Evolutionary conservation across 1,140 invertebrate species (phyloP), one percentile per base, ranked within the genome.

Genomic region (Ectropis grisescens): DNA sequence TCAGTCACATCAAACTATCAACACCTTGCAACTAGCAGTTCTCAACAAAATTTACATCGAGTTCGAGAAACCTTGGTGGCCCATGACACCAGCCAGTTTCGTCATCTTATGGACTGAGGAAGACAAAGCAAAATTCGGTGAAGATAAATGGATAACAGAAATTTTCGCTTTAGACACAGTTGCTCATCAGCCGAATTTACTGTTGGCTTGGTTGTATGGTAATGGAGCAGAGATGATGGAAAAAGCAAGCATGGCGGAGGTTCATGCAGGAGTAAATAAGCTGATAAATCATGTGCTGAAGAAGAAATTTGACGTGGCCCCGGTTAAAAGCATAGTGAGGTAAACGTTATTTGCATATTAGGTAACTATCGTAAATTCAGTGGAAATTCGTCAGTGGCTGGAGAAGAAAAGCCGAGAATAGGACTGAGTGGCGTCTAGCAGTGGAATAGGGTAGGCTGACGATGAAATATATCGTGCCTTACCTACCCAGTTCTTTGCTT

Each of bases 31-130:
- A 8, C 84, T 91, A 43, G 91, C 90, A 22, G 87, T 87, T 1
- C 85, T 93, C 1, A 86, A 92, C 54, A 94, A 94, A 74, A 87
- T 96, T 31, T 93, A 90, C 47, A 52, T 93, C 11, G 85, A 89
- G 58, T 93, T 90, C 47, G 56, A 84, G 1, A 58, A 80, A 25
- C 79, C 79, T 13, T 92, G 90, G 84, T 89, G 90, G 86, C 83
- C 85, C 1, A 53, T 83, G 23, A 62, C 76, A 12, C 61, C 51
- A 1, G 69, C 58, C 26, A 80, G 66, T 28, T 86, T 84, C 52
- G 72, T 61, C 19, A 71, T 89, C 9, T 42, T 88, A n/a, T 89
- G 88, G 87, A 70, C 55, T 1, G 74, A 86, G 9, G 61, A 84
- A 35, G 85, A 88, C 39, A 84, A 84, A 32, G 64, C 49, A 0